Base-by-base conservation (phyloP, 1,140 invertebrate species). In the Hirudo medicinalis region DNA sequence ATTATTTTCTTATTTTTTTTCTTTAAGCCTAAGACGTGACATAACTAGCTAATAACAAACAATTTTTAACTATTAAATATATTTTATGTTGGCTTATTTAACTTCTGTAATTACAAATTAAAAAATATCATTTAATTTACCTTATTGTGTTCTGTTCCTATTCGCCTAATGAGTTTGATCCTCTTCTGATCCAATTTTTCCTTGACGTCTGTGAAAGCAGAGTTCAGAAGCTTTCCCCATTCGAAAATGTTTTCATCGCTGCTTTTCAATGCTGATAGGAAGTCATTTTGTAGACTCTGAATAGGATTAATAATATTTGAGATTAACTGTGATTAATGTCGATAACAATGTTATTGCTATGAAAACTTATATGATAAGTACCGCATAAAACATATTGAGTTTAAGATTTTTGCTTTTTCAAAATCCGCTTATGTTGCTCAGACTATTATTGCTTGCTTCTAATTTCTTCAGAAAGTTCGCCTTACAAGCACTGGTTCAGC, bases 191-290 rank as follows among this genome's bases (percentile, higher is more conserved):
- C 22, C 57, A 63, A 63, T 32, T 63, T 63, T 22, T 25, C 29
- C 11, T 63, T 22, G 29, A 63, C 57, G 57, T 63, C 57, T 22
- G 57, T 63, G 57, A 63, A 63, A 32, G 57, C 57, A 63, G 22
- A 22, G 11, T 63, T 63, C 9, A 63, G 22, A 25, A 63, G 29
- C 29, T 63, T 63, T 32, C 29, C 17, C 57, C 22, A 22, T 11
- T 63, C 57, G 57, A 63, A 63, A 63, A 32, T 6, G 11, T 63
- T 20, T 63, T 32, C 57, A 13, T 25, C 57, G 43, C 43, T 1
- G 43, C 43, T 49, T 2, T 49, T 49, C 43, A 49, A 49, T 13
- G 29, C 29, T 5, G 57, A 19, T 25, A 63, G 9, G 57, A 63
- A 63, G 3, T 63, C 57, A n/a, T 63, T 63, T 63, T 63, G 22